Percentiles rank a stretch among this genome's conserved stretches.
Conservation (phyloP, 1,140 invertebrate species). For the Capitella teleta region DNA sequence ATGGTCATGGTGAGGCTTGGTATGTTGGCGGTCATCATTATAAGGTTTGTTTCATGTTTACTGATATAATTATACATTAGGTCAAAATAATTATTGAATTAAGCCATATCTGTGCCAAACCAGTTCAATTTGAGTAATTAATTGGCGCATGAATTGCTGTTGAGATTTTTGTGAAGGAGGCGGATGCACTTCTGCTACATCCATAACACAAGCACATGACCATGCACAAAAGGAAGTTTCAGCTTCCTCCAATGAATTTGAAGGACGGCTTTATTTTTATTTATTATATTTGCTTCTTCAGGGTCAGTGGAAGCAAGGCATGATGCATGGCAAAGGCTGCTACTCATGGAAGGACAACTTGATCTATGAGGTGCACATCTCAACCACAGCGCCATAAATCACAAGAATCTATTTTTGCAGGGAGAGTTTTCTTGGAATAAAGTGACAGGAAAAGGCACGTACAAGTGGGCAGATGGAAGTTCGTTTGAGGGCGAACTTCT, state of each 20-base stretch:
- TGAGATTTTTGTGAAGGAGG: background rate
- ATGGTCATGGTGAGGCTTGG: constrained; percentile 29
- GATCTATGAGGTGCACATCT: constrained; percentile 28
- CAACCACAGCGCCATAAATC: background rate
- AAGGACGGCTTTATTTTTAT: background rate
- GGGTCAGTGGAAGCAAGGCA: constrained; percentile 35
- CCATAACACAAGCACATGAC: no score
- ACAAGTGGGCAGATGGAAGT: constrained; percentile 38
- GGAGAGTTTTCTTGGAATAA: constrained; percentile 25
- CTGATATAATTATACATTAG: background rate
- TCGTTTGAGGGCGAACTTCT: constrained; percentile 40
- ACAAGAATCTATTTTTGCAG: constrained; percentile 7
- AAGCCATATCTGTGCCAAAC: background rate
- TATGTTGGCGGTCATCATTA: constrained; percentile 36
- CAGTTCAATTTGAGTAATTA: background rate
- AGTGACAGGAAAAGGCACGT: constrained; percentile 37
- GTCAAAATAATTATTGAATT: background rate
- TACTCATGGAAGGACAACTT: constrained; percentile 38
- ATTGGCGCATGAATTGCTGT: background rate
- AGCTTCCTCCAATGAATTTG: background rate
- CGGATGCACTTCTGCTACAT: no score
- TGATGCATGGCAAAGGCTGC: constrained; percentile 39
- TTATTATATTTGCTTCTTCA: constrained; percentile 12
- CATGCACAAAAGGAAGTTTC: no score
- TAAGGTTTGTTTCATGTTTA: constrained; percentile 19